Base-by-base conservation (phyloP, 92 coral and sea anemone species). In the Palythoa caribaeorum region DNA sequence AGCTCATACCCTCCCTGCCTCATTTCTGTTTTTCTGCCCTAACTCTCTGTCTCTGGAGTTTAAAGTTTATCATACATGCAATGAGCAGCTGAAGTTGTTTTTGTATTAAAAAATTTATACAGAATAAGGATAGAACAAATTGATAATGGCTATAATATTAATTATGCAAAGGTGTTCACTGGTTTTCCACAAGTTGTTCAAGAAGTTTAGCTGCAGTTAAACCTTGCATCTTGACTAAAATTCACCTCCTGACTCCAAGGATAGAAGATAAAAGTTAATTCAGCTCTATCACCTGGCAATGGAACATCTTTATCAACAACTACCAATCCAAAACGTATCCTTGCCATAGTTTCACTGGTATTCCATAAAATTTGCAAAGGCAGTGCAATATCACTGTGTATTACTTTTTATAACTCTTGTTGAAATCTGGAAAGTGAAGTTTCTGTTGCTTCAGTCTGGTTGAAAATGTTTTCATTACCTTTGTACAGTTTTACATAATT, bases 401-500 rank as follows among this genome's bases (percentile, higher is more conserved):
- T 73, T 39, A 73, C 9, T 73, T 73, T 50, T 73, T 48, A 6
- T 50, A n/a, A 44, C 51, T 76, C 9, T 17, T 76, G n/a, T 9
- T 17, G 55, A 76, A 53, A 37, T 52, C 55, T 76, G 79, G 36
- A 76, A 39, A n/a, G 9, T 16, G 35, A 77, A 1, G 35, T 52
- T 39, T 38, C 35, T 38, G 14, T 70, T 36, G n/a, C 10, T 73
- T 55, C 39, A 38, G 35, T 38, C 44, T 52, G 39, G 69, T 54
- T 6, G 0, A 9, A 14, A 15, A 13, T 35, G 47, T 77, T 15
- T 52, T 77, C 83, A 76, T 79, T 92, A 94, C 97, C 97, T 94
- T 66, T 89, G 91, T 85, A 95, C 96, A 83, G 93, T 89, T 88
- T 92, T 86, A 60, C 96, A 91, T 76, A 95, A 90, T 93, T 90